Base-by-base conservation (phyloP, 2,888 invertebrate species). In the Epinotia demarniana region DNA sequence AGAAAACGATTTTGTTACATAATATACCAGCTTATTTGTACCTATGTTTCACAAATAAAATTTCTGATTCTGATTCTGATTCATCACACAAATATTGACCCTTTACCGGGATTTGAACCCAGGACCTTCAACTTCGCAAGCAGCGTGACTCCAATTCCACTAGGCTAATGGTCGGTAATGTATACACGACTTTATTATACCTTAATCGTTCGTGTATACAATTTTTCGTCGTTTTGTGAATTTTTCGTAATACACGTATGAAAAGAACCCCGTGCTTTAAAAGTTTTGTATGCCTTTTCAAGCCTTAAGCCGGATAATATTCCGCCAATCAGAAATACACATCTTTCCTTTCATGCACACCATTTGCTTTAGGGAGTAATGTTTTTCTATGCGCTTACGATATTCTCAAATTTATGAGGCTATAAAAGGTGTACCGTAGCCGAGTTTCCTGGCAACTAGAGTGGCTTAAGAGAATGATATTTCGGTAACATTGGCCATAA, bases 321-420 rank as follows among this genome's bases (percentile, higher is more conserved):
- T 66, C 46, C 73, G 64, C 58, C 66, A 76, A 76, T 73, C 76
- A 73, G 73, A 73, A 68, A 70, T 77, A 77, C 74, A 77, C 64
- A 76, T 74, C 73, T 77, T 74, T 77, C 73, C 76, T 77, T 80
- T 79, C 78, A 80, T 80, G 80, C 82, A 82, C 80, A 80, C 82
- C 84, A 82, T 81, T 83, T 79, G 77, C 78, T 83, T 80, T 79
- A 81, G 76, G 79, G 78, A 78, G 78, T 77, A 78, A 81, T 82
- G 81, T 82, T 82, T 82, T 82, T 81, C 80, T 84, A 83, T 82
- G 79, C 77, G 80, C 79, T 81, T 81, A 80, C 82, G 81, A 82
- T 84, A 82, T 84, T 85, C 82, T 78, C 79, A 80, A 81, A 84
- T 84, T 85, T 85, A 85, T 82, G 80, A 77, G 66, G 49, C 71